phyloP scores from a whole-genome alignment of 2,888 invertebrate species.

The Pyrochroa serraticornis region DNA sequence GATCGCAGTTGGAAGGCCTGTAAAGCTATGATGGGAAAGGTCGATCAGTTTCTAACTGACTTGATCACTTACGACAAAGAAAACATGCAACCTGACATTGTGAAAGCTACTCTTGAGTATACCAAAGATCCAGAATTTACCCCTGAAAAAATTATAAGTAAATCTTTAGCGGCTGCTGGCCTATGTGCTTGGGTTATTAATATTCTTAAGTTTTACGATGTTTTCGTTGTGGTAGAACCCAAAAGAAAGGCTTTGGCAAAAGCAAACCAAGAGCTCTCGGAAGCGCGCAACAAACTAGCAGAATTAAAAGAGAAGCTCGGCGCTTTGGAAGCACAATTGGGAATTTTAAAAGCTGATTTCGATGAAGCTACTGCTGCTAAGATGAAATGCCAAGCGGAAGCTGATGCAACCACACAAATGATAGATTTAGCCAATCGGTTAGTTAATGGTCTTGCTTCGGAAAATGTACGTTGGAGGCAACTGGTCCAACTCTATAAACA shows the following conservation, averaged over 20 bases:
- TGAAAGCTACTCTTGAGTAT: slow-evolving; percentile 75
- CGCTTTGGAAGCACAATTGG: slow-evolving; percentile 79
- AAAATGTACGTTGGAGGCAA: slow-evolving; percentile 84
- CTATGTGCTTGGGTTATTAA: slow-evolving; percentile 95
- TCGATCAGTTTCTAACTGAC: slow-evolving; percentile 84
- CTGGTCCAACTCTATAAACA: slow-evolving; percentile 65
- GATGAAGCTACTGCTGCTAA: slow-evolving; percentile 86
- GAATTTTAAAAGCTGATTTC: slow-evolving; percentile 78
- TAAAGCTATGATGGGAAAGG: slow-evolving; percentile 89
- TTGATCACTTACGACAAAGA: slow-evolving; percentile 91
- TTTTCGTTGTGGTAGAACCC: slow-evolving; percentile 91
- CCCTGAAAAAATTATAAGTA: slow-evolving; percentile 80
- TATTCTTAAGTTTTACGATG: slow-evolving; percentile 86
- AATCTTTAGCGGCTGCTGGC: slow-evolving; percentile 91
- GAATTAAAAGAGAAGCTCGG: slow-evolving; percentile 76
- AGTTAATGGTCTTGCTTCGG: slow-evolving; percentile 91
- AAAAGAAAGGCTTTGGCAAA: slow-evolving; percentile 84
- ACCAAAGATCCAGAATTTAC: slow-evolving; percentile 78
- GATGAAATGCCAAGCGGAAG: slow-evolving; percentile 89
- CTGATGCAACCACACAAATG: slow-evolving; percentile 85
- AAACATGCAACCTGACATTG: slow-evolving; percentile 86
- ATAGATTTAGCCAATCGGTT: slow-evolving; percentile 91
- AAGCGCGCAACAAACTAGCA: slow-evolving; percentile 80
- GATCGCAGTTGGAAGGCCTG: slow-evolving; percentile 92
- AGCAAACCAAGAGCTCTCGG: slow-evolving; percentile 83